Base-by-base conservation (phyloP, 2,888 invertebrate genomes). In the Dromius quadrimaculatus region DNA sequence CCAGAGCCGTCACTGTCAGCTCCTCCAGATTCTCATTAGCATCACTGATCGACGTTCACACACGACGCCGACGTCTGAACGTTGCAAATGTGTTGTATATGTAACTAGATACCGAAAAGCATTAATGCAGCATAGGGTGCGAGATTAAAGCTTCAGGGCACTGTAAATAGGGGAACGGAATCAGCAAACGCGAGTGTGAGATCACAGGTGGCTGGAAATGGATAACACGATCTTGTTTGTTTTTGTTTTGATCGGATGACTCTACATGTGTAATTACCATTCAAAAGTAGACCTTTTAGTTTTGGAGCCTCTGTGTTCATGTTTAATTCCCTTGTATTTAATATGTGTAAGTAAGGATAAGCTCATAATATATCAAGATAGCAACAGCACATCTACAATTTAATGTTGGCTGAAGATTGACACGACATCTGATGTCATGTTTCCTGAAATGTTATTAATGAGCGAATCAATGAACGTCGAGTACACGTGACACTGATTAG, bases 11-110 rank as follows among this genome's bases (percentile, higher is more conserved):
- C n/a, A n/a, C n/a, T n/a, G 41, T 15, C 41, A 15, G 13, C 23
- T 28, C 50, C 2, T 54, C 28, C n/a, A n/a, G n/a, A n/a, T n/a
- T n/a, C 50, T 54, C 50, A 54, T 54, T 54, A 54, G 50, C 50
- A 54, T 54, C 50, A 54, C 15, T 19, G 28, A 54, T 54, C 50
- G 15, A 41, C 15, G 2, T 11, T 11, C 15, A n/a, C 50, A 28
- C 28, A 54, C 47, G 23, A 4, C 41, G 41, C 28, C 8, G 28
- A n/a, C n/a, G n/a, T n/a, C n/a, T n/a, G n/a, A n/a, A n/a, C n/a
- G n/a, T n/a, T 28, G 28, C 28, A 8, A 28, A 28, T 15, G 15
- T 41, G 15, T n/a, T 41, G 41, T 15, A 6, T 41, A 15, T 15
- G 41, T 41, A 15, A 36, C 11, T 36, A n/a, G 36, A 36, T 36